Conservation (phyloP, 2,113 vertebrate genomes). For the Nesogale talazaci region DNA sequence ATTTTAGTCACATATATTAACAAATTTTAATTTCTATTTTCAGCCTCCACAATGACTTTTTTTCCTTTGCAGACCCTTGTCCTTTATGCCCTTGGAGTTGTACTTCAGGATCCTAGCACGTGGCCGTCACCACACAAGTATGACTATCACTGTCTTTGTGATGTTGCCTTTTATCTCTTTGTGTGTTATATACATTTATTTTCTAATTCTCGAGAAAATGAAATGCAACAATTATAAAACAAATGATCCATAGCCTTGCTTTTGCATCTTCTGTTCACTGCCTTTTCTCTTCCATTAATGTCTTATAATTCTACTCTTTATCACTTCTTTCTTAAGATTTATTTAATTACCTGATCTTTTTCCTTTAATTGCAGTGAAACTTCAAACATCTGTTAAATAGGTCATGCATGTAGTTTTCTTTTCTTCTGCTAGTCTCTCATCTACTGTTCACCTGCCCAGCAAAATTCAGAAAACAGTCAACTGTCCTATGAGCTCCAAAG, state of each 20-base stretch:
- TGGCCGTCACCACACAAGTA: conserved; percentile 95
- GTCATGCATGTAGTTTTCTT: neutral
- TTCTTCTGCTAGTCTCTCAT: neutral
- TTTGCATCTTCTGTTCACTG: conserved; percentile 15
- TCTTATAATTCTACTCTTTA: neutral
- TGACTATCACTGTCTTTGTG: conserved; percentile 49
- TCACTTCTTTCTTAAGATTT: neutral
- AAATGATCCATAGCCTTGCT: neutral
- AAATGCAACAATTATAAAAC: neutral
- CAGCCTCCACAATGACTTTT: neutral
- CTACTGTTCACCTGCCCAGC: neutral
- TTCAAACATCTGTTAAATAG: conserved; percentile 49
- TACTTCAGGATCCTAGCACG: conserved; percentile 92
- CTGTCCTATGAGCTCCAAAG: neutral
- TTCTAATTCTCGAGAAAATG: conserved; percentile 34
- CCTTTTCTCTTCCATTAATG: neutral
- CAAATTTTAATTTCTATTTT: too few relatives aligned
- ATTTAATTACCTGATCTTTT: neutral
- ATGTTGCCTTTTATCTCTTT: conserved; percentile 41
- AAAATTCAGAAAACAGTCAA: neutral
- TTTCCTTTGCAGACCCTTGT: conserved; percentile 92
- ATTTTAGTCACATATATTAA: neutral
- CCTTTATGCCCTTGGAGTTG: conserved; percentile 96
- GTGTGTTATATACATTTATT: conserved; percentile 1
- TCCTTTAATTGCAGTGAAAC: neutral